Base-by-base conservation (phyloP, 2,113 vertebrate genomes). In the Mesitornis unicolor region DNA sequence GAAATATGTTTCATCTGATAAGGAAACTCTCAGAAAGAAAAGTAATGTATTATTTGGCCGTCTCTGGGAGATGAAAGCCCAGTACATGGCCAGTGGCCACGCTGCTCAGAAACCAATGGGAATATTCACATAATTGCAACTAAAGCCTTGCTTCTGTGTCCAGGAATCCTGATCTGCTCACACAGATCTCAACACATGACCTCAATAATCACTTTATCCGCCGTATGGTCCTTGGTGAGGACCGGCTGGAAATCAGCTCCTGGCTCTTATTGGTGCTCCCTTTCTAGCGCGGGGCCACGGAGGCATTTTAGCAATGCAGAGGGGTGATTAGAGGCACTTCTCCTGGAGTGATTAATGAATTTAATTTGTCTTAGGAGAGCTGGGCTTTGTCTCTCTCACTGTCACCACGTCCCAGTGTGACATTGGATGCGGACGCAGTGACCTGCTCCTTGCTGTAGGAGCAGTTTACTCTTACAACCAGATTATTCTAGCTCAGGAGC, bases 181-280 rank as follows among this genome's bases (percentile, higher is more conserved):
- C 83, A 64, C 64, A 90, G 76, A 70, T 84, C 90, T 90, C 80
- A 78, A 20, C 90, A 96, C 84, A 68, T 90, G 88, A 93, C 89
- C 84, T 83, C 71, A 95, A 92, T 95, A 94, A 96, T 87, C 93
- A 92, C 48, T 93, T 95, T 90, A 96, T 88, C 83, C 73, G 84
- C 68, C 85, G 78, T 89, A 76, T 47, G 40, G 88, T 89, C 87
- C 83, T 94, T 95, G 82, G 56, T 89, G 51, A 89, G 76, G 79
- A 75, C 73, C 3, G 17, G 47, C 35, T 29, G 67, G 79, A 77
- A 95, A 87, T 67, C 96, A 81, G 85, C 81, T 86, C n/a, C 65
- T 68, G n/a, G 3, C 40, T 78, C 83, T 83, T 53, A 16, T 73
- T 91, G 84, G 84, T 29, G 29, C 73, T 87, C 22, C 28, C 63